A percentile compares a stretch with the other conserved stretches of the same genome.
phyloP scores from a whole-genome alignment of 2,888 invertebrate species.

The Aplocera efformata region DNA sequence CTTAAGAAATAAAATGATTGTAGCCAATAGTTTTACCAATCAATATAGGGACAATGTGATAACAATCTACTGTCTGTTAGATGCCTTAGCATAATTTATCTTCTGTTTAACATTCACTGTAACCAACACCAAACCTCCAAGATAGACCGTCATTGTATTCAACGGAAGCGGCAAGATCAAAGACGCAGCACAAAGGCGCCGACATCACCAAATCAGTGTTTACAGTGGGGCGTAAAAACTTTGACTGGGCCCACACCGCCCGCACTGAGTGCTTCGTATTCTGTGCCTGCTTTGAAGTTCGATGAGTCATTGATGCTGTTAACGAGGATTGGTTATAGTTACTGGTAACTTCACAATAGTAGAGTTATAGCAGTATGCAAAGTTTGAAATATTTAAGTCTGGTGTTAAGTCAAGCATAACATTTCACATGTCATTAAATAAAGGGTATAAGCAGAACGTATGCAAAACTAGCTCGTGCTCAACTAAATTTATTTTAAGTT shows the following conservation, averaged over 20 bases:
- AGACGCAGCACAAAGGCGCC: slow-evolving; percentile 42
- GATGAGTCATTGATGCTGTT: slow-evolving; percentile 49
- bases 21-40: too few relatives aligned
- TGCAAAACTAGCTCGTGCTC: too few relatives aligned
- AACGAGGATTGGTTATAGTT: slow-evolving; percentile 32
- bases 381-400: background rate
- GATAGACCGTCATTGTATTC: slow-evolving; percentile 59
- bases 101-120: slow-evolving; percentile 34
- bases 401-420: too few relatives aligned
- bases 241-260: slow-evolving; percentile 57
- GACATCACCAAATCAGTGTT: slow-evolving; percentile 61
- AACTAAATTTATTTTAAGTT: too few relatives aligned
- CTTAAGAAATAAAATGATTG: too few relatives aligned
- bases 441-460: too few relatives aligned
- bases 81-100: slow-evolving; percentile 17
- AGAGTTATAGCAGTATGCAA: slow-evolving; percentile 25
- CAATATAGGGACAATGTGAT: background rate
- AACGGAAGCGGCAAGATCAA: slow-evolving; percentile 74
- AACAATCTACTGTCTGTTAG: background rate
- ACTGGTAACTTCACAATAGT: slow-evolving; percentile 18
- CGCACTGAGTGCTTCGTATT: slow-evolving; percentile 18
- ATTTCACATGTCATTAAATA: too few relatives aligned
- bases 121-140: slow-evolving; percentile 34
- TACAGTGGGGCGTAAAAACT: slow-evolving; percentile 60
- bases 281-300: slow-evolving; percentile 45